Evolutionary conservation across 2,888 invertebrate species (phyloP), one percentile per base, ranked within the genome.

Genomic region (Portevinia maculata): DNA sequence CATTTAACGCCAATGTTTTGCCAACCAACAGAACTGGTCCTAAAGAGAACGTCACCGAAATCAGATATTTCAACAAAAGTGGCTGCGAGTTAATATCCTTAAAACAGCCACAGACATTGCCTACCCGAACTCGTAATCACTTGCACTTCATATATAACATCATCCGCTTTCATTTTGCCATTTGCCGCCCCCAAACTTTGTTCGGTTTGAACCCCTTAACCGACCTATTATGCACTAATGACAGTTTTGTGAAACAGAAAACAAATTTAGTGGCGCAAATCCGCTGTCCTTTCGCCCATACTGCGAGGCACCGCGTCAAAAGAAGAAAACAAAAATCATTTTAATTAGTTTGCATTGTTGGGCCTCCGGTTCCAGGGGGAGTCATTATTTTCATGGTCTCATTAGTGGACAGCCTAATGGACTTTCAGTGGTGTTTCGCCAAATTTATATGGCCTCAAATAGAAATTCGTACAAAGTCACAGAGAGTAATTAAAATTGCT

Each of bases 311-410:
- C 37, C 28, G 28, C 48, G 46, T 62, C 79, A 70, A 81, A 75
- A n/a, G n/a, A n/a, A n/a, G n/a, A n/a, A 15, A 81, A 75, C 69
- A 70, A n/a, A n/a, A n/a, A n/a, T n/a, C n/a, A 75, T 81, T 81
- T 81, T 81, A 81, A 81, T 81, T 81, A 81, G 79, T 81, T 81
- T 81, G 79, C 75, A 70, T 75, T 70, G 79, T 64, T 70, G 50
- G 55, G 62, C 62, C 69, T 62, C 74, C 50, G 50, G 69, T 74
- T 55, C 57, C 74, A 64, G 30, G 32, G 50, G 9, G 55, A 30
- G 62, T 67, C 75, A 75, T 81, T 81, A 81, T 81, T 75, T 81
- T 64, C 75, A 70, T 81, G 79, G 79, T 64, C 79, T 81, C 79
- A 81, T 81, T 81, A 81, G 79, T 59, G 79, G 75, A 70, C 69